Percentiles rank a stretch among this genome's conserved stretches.
Evolutionary conservation across 1,140 invertebrate species (phyloP).

Genomic region (Akabosia matsudoensis): DNA sequence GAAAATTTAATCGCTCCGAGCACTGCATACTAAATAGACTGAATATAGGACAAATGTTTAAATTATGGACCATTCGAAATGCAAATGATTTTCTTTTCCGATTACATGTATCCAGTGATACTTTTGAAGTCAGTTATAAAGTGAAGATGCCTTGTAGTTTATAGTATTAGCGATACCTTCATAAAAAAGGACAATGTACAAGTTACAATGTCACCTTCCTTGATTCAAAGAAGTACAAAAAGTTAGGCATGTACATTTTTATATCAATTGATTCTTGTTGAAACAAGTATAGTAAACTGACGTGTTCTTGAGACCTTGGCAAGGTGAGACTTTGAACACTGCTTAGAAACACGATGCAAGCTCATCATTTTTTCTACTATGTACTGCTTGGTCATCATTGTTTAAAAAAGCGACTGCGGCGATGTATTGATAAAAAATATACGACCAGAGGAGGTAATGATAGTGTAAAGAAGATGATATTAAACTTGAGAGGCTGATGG

Average conservation of each 20-base stretch:
- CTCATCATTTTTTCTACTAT: slow-evolving; percentile 2
- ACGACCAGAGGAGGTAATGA: not conserved
- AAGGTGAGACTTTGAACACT: not conserved
- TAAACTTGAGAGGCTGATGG: not conserved
- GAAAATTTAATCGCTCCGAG: too few species aligned
- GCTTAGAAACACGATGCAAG: not conserved
- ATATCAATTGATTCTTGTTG: not conserved
- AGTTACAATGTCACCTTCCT: too few species aligned
- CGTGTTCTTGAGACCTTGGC: not conserved
- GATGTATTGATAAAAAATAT: not conserved
- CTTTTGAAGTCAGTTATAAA: too few species aligned
- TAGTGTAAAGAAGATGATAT: not conserved
- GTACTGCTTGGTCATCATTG: not conserved
- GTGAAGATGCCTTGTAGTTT: too few species aligned
- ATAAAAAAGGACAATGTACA: too few species aligned
- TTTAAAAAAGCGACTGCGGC: slow-evolving; percentile 2
- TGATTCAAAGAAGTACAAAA: too few species aligned
- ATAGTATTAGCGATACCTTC: too few species aligned
- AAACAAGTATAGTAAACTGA: not conserved
- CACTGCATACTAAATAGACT: too few species aligned
- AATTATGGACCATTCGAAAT: too few species aligned
- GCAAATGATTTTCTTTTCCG: too few species aligned
- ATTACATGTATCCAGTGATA: too few species aligned
- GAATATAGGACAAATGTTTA: too few species aligned
- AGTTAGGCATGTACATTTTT: not conserved